Base-by-base conservation (phyloP, 2,797 vertebrate species). In the Spinus olivaceus region DNA sequence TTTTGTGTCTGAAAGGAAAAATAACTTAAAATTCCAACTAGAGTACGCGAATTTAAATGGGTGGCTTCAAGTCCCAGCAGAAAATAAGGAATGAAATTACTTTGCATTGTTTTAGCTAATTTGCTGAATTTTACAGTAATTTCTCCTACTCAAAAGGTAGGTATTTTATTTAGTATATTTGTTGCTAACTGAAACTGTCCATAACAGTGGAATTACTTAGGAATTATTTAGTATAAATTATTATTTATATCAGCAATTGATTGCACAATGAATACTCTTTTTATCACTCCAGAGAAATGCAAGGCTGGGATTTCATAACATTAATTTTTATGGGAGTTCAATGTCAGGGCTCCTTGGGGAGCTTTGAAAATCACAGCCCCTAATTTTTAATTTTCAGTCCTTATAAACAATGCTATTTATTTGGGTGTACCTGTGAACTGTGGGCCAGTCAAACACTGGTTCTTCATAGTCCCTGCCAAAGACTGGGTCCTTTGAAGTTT, bases 351-450 rank as follows among this genome's bases (percentile, higher is more conserved):
- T 95, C 92, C 92, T 86, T 15, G 2, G 95, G 94, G 95, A 94
- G 49, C 92, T 90, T 88, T 90, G 94, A 88, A 94, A 96, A 94
- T 96, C 92, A 77, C 87, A 84, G 91, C 87, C 82, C 82, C 92
- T 95, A 69, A 83, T 91, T 95, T 96, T 90, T 91, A 88, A 92
- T 95, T 92, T 94, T 94, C 87, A 86, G 82, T 53, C 89, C 85
- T 92, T 95, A 88, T 81, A 94, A 97, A 96, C 92, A 92, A 90
- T 91, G 89, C 91, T 92, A 72, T 97, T 96, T 93, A 83, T 95
- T 79, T 95, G 96, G 95, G 95, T 92, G 96, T 96, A 95, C 79
- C 94, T 94, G 69, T 32, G 85, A 95, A 80, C 91, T 37, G 91
- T 81, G 87, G 77, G 91, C 85, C 37, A 49, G 85, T 90, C 91